Conservation (phyloP, 1,140 invertebrate genomes). For the Condylostylus longicornis region DNA sequence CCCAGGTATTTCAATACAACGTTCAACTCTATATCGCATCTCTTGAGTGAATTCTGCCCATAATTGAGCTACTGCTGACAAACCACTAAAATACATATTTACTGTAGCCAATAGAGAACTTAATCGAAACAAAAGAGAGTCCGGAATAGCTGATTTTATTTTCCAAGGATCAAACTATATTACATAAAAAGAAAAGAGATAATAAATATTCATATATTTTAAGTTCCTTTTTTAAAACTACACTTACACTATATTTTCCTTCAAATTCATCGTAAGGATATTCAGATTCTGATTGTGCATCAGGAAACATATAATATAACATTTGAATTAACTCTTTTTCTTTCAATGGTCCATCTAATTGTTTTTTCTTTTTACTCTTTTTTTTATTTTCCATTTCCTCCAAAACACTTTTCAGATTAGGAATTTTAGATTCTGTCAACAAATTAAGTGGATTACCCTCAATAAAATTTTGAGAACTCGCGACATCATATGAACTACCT, state of each 20-base stretch:
- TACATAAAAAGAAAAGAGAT: background rate
- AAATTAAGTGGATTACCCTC: conserved; percentile 35
- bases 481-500: conserved; percentile 35
- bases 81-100: conserved; percentile 62
- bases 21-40: conserved; percentile 79
- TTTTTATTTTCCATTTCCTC: background rate
- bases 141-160: conserved; percentile 30
- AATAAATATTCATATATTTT: background rate
- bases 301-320: conserved; percentile 76
- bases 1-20: conserved; percentile 64
- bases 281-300: conserved; percentile 51
- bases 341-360: conserved; percentile 51
- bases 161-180: conserved; percentile 23
- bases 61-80: conserved; percentile 66
- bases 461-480: conserved; percentile 12
- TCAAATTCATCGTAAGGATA: conserved; percentile 27
- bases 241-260: conserved; percentile 21
- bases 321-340: conserved; percentile 61
- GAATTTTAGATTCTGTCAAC: conserved; percentile 41
- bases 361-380: conserved; percentile 30
- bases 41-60: conserved; percentile 89
- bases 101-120: conserved; percentile 66
- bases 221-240: background rate
- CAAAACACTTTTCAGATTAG: conserved; percentile 32
- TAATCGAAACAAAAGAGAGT: conserved; percentile 70